Evolutionary conservation across 2,888 invertebrate genomes (phyloP).

Genomic region (Eupithecia insigniata): DNA sequence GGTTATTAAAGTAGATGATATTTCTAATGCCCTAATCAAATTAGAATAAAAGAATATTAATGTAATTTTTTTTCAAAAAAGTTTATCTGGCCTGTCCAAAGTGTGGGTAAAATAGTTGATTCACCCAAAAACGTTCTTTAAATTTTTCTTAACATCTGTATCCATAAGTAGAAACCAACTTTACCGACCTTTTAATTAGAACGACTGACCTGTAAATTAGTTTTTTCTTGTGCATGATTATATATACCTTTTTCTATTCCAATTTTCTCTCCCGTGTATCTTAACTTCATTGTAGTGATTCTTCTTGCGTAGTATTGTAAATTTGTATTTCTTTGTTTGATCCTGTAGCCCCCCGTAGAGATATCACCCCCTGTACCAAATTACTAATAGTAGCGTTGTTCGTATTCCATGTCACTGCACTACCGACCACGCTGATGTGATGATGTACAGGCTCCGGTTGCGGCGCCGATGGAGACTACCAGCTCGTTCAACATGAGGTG

Average conservation of each 20-base stretch:
- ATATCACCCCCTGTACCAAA: constrained; percentile 36
- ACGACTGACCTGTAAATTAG: not conserved
- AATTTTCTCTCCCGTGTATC: not conserved
- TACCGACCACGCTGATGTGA: constrained; percentile 34
- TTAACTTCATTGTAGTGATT: not conserved
- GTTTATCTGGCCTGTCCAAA: too few species aligned
- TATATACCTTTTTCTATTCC: not conserved
- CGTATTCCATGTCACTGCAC: constrained; percentile 56
- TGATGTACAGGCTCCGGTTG: constrained; percentile 88
- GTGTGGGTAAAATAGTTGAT: too few species aligned
- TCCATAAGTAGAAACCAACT: not conserved
- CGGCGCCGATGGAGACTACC: constrained; percentile 98
- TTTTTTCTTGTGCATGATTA: not conserved
- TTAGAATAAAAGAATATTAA: too few species aligned
- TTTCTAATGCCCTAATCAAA: too few species aligned
- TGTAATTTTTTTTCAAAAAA: too few species aligned
- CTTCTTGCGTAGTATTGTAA: not conserved
- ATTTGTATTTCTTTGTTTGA: not conserved
- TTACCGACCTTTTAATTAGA: not conserved
- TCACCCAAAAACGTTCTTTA: too few species aligned
- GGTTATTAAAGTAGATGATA: too few species aligned
- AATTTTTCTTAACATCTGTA: too few species aligned
- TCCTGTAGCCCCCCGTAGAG: not conserved
- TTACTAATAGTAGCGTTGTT: constrained; percentile 59
- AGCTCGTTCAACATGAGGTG: constrained; percentile 98